These are phyloP conservation scores for Lasioglossum oenotherae DNA, from an alignment of 2,888 invertebrate genomes.

Conservation along the genomic window DNA sequence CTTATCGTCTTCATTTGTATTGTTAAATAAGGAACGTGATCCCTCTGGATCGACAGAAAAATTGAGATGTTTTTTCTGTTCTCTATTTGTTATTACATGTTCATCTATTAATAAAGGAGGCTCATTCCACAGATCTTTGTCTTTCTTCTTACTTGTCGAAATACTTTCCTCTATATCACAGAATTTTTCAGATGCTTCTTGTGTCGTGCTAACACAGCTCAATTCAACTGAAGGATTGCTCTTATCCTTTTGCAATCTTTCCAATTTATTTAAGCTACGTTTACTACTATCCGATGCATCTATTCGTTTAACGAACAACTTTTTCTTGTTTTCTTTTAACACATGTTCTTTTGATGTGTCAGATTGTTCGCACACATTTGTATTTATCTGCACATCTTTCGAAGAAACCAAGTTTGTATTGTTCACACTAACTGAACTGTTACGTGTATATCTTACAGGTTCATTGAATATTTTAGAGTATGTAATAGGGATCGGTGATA, in stretches of 20 bases:
- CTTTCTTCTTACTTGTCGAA: not conserved
- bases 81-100: not conserved
- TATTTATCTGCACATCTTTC: not conserved
- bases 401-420: not conserved
- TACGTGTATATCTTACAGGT: not conserved
- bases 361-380: not conserved
- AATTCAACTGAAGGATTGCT: not conserved
- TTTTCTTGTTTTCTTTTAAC: not conserved
- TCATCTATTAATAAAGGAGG: conserved; percentile 5
- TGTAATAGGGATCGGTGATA: conserved; percentile 68
- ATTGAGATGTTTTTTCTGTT: conserved; percentile 14
- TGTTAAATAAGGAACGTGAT: conserved; percentile 55
- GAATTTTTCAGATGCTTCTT: not conserved
- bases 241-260: not conserved
- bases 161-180: not conserved
- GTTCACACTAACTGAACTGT: not conserved
- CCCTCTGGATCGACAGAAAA: conserved; percentile 31
- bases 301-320: not conserved
- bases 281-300: not conserved
- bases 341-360: not conserved
- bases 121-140: not conserved
- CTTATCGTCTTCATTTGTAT: conserved; percentile 13
- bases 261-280: not conserved
- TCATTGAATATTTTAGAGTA: conserved; percentile 10
- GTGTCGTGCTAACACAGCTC: not conserved